These are phyloP conservation scores for Carassius gibelio DNA, from an alignment of 2,113 vertebrate genomes.

Conservation along the genomic window DNA sequence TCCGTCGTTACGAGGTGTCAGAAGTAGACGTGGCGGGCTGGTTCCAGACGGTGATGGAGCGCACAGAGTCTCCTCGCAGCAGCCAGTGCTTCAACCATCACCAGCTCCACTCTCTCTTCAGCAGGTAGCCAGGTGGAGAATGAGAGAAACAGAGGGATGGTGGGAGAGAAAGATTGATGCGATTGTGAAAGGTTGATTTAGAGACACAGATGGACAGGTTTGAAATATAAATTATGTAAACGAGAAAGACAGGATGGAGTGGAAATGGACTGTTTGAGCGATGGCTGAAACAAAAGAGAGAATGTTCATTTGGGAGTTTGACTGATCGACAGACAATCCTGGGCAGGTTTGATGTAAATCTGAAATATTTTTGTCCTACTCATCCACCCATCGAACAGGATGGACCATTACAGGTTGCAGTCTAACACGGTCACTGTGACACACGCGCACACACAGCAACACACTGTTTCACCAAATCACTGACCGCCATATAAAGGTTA, in stretches of 20 bases:
- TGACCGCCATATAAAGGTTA: neutral
- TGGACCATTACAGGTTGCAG: conserved; percentile 57
- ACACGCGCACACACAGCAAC: conserved; percentile 16
- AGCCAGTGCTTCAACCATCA: conserved; percentile 89
- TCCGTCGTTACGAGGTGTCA: conserved; percentile 88
- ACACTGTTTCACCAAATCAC: conserved; percentile 24
- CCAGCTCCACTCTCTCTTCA: conserved; percentile 93
- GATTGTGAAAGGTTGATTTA: neutral
- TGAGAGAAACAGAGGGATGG: conserved; percentile 33
- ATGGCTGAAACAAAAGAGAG: conserved; percentile 44
- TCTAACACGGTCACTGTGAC: conserved; percentile 28
- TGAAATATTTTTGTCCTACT: conserved; percentile 28
- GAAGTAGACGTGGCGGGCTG: conserved; percentile 94
- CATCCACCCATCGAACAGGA: conserved; percentile 53
- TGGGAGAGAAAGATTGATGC: neutral
- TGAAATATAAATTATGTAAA: neutral
- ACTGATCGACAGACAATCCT: conserved; percentile 68
- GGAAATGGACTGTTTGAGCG: conserved; percentile 3
- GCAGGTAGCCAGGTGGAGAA: conserved; percentile 81
- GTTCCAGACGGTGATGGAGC: conserved; percentile 95
- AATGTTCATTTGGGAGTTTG: conserved; percentile 44
- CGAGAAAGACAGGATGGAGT: conserved; percentile 15
- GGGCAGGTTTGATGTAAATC: conserved; percentile 48
- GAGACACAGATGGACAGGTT: conserved; percentile 18
- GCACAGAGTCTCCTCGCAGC: conserved; percentile 90